phyloP scores from a whole-genome alignment of 2,888 invertebrate genomes.

The Pherbina coryleti region DNA sequence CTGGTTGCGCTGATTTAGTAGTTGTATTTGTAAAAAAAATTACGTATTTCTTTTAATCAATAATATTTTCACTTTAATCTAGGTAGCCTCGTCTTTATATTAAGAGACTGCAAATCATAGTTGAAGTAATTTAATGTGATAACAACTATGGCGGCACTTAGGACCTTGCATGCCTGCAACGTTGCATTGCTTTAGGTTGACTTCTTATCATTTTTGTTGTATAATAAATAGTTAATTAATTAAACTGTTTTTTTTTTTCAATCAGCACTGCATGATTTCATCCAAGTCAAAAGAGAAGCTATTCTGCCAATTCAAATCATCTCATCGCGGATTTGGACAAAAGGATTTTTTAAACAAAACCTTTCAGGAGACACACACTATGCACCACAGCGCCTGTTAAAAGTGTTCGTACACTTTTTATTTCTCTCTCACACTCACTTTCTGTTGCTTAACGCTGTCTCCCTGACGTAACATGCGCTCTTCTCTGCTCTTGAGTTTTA shows the following conservation, averaged over 20 bases:
- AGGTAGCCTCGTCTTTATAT: not conserved
- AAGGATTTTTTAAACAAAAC: no score
- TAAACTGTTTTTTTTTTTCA: not conserved
- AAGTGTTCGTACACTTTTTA: not conserved
- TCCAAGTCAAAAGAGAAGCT: no score
- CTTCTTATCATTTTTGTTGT: slow-evolving; percentile 35
- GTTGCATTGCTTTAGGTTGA: slow-evolving; percentile 11
- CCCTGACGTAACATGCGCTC: not conserved
- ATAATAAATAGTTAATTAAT: not conserved
- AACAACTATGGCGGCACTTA: not conserved
- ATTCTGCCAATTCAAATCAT: no score
- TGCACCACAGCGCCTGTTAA: not conserved
- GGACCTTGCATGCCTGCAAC: slow-evolving; percentile 6
- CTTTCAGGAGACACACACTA: no score
- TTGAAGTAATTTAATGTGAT: not conserved
- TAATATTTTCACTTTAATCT: not conserved
- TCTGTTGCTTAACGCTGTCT: not conserved
- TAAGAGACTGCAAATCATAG: not conserved
- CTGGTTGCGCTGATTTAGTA: not conserved
- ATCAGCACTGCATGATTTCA: not conserved
- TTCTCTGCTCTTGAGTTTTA: not conserved
- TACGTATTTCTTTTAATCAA: not conserved
- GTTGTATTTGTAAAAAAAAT: no score
- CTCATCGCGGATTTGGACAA: no score
- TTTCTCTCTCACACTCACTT: not conserved